A percentile compares a stretch with the other conserved stretches of the same genome.
phyloP scores from a whole-genome alignment of 30 jellyfish, hydroid and myxozoan species.

The Chironex yamaguchii region DNA sequence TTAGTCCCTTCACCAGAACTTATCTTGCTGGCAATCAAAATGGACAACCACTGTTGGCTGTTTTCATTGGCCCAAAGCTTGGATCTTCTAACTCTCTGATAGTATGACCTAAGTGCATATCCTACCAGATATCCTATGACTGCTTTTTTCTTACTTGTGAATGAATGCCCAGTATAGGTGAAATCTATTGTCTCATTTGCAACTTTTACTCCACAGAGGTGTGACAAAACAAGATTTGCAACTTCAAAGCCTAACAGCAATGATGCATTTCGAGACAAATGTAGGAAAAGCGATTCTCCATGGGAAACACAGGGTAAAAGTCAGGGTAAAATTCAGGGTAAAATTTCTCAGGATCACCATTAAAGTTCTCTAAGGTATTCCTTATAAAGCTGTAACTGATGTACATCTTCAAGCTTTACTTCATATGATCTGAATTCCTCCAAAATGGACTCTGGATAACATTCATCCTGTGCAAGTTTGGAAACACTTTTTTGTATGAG shows the following conservation, averaged over 20 bases:
- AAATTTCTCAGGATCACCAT: conserved; percentile 56
- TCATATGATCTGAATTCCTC: conserved; percentile 15
- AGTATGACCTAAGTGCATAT: conserved; percentile 48
- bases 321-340: conserved; percentile 57
- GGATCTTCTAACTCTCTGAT: conserved; percentile 36
- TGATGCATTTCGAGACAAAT: conserved; percentile 52
- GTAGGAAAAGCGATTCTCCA: conserved; percentile 30
- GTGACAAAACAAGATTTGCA: conserved; percentile 72
- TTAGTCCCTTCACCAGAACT: too few relatives aligned
- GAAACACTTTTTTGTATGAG: background rate
- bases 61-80: too few relatives aligned
- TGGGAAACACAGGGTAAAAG: conserved; percentile 55
- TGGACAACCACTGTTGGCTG: too few relatives aligned
- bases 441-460: conserved; percentile 62
- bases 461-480: conserved; percentile 60
- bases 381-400: conserved; percentile 36
- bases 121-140: conserved; percentile 32
- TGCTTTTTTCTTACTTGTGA: conserved; percentile 9
- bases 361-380: conserved; percentile 29
- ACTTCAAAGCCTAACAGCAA: conserved; percentile 66
- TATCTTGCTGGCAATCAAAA: too few relatives aligned
- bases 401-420: conserved; percentile 57
- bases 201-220: conserved; percentile 60
- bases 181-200: conserved; percentile 23
- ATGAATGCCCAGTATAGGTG: background rate